Conservation (phyloP, 2,797 vertebrate genomes). For the Falco cherrug region DNA sequence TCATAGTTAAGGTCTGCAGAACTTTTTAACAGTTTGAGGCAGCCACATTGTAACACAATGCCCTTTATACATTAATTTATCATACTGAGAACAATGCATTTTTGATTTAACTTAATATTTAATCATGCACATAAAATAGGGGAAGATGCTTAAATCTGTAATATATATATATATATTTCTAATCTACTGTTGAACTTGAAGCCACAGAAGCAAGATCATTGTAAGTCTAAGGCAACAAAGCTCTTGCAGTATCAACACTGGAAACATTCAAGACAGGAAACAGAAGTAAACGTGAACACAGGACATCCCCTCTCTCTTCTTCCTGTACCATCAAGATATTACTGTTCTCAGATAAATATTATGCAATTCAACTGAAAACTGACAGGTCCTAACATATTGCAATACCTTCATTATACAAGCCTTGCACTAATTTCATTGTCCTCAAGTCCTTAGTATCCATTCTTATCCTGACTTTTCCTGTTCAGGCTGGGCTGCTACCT, state of each 20-base stretch:
- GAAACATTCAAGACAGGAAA: neutral
- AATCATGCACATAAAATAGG: neutral
- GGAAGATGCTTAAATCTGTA: neutral
- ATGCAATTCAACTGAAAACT: neutral
- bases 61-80: neutral
- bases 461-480: neutral
- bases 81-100: neutral
- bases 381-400: neutral
- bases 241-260: neutral
- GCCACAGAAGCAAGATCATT: neutral
- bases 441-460: neutral
- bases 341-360: neutral
- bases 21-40: neutral
- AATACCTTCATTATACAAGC: neutral
- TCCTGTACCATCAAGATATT: neutral
- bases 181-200: neutral
- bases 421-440: neutral
- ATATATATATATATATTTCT: too few species aligned
- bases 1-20: neutral
- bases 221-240: neutral
- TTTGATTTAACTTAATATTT: neutral
- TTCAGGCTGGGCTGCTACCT: neutral
- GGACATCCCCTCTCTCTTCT: neutral
- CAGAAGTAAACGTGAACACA: neutral
- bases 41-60: neutral